phyloP scores from a whole-genome alignment of 2,113 vertebrate genomes.

The Aspidoscelis tigris region DNA sequence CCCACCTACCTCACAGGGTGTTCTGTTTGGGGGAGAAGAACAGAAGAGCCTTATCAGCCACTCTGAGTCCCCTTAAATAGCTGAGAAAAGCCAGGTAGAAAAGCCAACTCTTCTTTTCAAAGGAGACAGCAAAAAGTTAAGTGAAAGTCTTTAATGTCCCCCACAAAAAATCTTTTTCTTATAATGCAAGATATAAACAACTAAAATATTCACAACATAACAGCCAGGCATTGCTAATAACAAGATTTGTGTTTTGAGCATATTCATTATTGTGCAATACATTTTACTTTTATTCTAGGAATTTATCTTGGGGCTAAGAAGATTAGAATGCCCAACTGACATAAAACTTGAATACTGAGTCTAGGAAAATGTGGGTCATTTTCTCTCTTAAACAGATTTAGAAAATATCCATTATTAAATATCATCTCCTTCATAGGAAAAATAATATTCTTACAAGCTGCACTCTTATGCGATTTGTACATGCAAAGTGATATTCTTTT shows the following conservation, averaged over 20 bases:
- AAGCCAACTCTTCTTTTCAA: not conserved
- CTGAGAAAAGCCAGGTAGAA: not conserved
- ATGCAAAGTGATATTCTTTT: conserved; percentile 39
- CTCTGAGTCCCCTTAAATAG: too few relatives aligned
- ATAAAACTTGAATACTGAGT: not conserved
- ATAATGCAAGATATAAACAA: not conserved
- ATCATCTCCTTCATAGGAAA: conserved; percentile 37
- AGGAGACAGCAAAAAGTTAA: not conserved
- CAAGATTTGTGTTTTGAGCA: too few relatives aligned
- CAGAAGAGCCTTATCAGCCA: too few relatives aligned
- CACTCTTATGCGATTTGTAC: conserved; percentile 34
- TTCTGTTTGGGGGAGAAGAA: too few relatives aligned
- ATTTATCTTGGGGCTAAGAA: too few relatives aligned
- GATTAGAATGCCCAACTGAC: not conserved
- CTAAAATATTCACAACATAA: not conserved
- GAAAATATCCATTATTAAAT: too few relatives aligned
- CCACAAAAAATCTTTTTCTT: not conserved
- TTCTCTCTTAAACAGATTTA: too few relatives aligned
- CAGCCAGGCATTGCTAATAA: too few relatives aligned
- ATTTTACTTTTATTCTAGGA: too few relatives aligned
- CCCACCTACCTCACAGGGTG: too few relatives aligned
- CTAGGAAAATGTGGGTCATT: too few relatives aligned
- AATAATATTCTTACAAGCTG: conserved; percentile 33
- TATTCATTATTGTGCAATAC: not conserved
- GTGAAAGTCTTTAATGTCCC: not conserved